Base-by-base conservation (phyloP, 2,113 vertebrate species). In the Sapajus apella region DNA sequence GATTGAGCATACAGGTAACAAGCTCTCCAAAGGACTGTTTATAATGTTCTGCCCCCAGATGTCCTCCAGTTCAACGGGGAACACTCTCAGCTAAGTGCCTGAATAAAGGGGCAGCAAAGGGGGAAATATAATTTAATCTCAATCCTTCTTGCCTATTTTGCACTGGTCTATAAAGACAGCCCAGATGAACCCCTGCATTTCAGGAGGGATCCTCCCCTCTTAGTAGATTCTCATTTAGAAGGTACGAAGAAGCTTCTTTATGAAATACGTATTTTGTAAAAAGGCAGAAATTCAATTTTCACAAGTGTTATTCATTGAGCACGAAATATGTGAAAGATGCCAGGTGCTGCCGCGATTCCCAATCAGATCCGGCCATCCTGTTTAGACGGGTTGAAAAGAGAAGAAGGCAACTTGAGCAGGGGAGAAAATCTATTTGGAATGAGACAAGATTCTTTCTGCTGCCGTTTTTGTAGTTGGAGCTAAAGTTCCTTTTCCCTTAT, bases 311-410 rank as follows among this genome's bases (percentile, higher is more conserved):
- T 64, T 95, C 82, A 40, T 40, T 40, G 50, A 64, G 66, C 20
- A 35, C 14, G 5, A 52, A 52, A 27, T 23, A 12, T 47, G 4
- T 80, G 45, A 55, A 73, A 80, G 6, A 11, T 16, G 16, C 32
- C 12, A 4, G 8, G 18, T 32, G 83, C 40, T 37, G 30, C 58
- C 14, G 27, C 21, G 0, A 13, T 83, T 68, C 68, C 35, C 76
- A 83, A 8, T 52, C 35, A 17, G 47, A 21, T 37, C 0, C 0
- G 0, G 16, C 55, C 40, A 9, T 64, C 68, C 47, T 40, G 30
- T 66, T 47, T 30, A 30, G 35, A 70, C 12, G n/a, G 6, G 12
- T 8, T 35, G 21, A 9, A 25, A 45, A 61, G 45, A 75, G 23
- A 13, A 61, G 72, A 35, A 70, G 52, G 23, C n/a, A 52, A 32